phyloP scores from a whole-genome alignment of 2,797 vertebrate species.

The Orientallactaga sibirica region DNA sequence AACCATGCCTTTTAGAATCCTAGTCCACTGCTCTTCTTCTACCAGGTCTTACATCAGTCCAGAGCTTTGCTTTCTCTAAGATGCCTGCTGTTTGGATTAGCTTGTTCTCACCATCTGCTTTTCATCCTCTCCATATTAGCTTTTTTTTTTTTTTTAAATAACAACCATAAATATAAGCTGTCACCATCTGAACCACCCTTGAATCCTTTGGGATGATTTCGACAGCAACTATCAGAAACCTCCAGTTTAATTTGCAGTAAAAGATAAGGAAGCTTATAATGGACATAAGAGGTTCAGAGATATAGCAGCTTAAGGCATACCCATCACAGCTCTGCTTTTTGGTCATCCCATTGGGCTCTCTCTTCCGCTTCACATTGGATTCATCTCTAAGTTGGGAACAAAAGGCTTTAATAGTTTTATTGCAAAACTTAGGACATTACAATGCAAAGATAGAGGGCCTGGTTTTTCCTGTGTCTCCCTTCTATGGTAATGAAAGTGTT shows the following conservation, averaged over 20 bases:
- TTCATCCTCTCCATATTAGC: neutral
- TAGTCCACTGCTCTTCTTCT: neutral
- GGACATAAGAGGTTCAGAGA: neutral
- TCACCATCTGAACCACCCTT: neutral
- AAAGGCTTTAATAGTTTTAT: neutral
- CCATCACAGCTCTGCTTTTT: neutral
- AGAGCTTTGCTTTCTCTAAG: neutral
- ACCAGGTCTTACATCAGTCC: neutral
- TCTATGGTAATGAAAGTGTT: neutral
- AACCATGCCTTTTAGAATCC: neutral
- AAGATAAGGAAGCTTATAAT: neutral
- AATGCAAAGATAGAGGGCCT: neutral
- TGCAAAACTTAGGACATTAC: neutral
- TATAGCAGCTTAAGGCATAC: neutral
- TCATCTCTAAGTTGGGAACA: neutral
- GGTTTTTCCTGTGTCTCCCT: neutral
- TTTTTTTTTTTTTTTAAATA: neutral
- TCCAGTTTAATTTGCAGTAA: constrained; percentile 33
- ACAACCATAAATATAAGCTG: neutral
- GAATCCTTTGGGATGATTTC: constrained; percentile 24
- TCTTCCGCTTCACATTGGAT: neutral
- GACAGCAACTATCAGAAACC: neutral
- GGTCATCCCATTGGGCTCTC: neutral
- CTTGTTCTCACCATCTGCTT: neutral
- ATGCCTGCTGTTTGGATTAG: neutral